A percentile compares a stretch with the other conserved stretches of the same genome.
phyloP scores from a whole-genome alignment of 2,888 invertebrate genomes.

The Euzetes globulus region DNA sequence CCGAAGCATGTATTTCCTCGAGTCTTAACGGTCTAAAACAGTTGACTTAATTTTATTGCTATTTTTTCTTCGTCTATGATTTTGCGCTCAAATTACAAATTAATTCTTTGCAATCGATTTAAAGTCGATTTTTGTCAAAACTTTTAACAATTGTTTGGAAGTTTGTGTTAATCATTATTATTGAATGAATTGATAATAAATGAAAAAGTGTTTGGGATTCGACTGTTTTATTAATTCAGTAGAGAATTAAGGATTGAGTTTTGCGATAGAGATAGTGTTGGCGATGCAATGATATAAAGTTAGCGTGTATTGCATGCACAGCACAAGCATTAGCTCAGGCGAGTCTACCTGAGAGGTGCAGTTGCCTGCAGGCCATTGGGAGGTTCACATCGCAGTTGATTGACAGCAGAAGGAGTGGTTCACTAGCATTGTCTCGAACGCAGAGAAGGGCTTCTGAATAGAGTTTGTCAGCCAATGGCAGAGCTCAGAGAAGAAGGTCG shows the following conservation, averaged over 20 bases:
- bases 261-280: neutral
- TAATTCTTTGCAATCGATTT: too few relatives aligned
- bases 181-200: constrained; percentile 1
- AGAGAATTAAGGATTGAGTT: neutral
- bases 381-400: constrained; percentile 14
- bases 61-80: neutral
- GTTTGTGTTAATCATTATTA: neutral
- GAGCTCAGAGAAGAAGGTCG: constrained; percentile 18
- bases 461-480: neutral
- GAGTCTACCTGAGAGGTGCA: constrained; percentile 30
- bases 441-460: constrained; percentile 20
- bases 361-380: constrained; percentile 28
- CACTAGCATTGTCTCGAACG: neutral
- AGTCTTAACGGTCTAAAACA: constrained; percentile 21
- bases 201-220: neutral
- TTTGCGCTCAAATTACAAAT: neutral
- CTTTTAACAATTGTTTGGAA: too few relatives aligned
- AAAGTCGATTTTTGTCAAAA: too few relatives aligned
- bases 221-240: neutral
- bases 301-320: constrained; percentile 22
- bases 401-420: constrained; percentile 30
- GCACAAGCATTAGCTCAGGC: constrained; percentile 22
- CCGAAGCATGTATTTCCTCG: constrained; percentile 19
- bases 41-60: constrained; percentile 23
- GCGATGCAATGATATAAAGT: constrained; percentile 12